A percentile compares a stretch with the other conserved stretches of the same genome.
Evolutionary conservation across 30 jellyfish, hydroid and myxozoan species (phyloP).

Genomic region (Pelagia noctiluca): DNA sequence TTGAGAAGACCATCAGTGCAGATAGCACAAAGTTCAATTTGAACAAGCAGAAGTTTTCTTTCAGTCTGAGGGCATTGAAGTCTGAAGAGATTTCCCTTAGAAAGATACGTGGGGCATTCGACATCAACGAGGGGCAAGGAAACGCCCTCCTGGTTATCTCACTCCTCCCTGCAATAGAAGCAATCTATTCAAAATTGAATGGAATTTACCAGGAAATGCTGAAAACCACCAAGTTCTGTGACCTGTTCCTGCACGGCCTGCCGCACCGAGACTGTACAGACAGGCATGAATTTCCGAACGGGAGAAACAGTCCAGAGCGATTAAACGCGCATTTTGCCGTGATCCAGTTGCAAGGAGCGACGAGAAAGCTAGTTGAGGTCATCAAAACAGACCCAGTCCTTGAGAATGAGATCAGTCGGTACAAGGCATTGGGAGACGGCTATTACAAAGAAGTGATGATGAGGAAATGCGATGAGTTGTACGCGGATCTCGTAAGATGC

Average conservation of each 20-base stretch:
- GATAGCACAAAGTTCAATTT: too few species aligned
- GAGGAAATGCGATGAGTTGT: slow-evolving; percentile 27
- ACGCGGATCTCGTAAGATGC: slow-evolving; percentile 32
- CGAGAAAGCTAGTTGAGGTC: slow-evolving; percentile 1
- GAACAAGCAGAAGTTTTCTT: too few species aligned
- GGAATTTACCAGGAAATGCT: too few species aligned
- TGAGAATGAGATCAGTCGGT: background rate
- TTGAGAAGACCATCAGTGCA: too few species aligned
- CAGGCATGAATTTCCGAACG: slow-evolving; percentile 35
- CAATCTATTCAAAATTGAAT: too few species aligned
- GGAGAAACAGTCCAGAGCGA: slow-evolving; percentile 1
- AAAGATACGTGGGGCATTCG: too few species aligned
- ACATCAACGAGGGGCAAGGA: too few species aligned
- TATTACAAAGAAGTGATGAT: slow-evolving; percentile 10
- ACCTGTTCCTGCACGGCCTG: slow-evolving; percentile 46
- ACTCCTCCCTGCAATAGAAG: too few species aligned
- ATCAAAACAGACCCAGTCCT: background rate
- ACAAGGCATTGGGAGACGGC: background rate
- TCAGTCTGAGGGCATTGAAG: too few species aligned
- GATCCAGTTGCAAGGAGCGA: slow-evolving; percentile 47
- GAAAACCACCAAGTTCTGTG: too few species aligned
- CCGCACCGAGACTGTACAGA: slow-evolving; percentile 28
- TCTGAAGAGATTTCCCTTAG: too few species aligned
- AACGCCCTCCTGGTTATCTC: too few species aligned
- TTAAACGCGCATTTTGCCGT: slow-evolving; percentile 40